Conservation (phyloP, 2,888 invertebrate species). For the Athetis lepigone region DNA sequence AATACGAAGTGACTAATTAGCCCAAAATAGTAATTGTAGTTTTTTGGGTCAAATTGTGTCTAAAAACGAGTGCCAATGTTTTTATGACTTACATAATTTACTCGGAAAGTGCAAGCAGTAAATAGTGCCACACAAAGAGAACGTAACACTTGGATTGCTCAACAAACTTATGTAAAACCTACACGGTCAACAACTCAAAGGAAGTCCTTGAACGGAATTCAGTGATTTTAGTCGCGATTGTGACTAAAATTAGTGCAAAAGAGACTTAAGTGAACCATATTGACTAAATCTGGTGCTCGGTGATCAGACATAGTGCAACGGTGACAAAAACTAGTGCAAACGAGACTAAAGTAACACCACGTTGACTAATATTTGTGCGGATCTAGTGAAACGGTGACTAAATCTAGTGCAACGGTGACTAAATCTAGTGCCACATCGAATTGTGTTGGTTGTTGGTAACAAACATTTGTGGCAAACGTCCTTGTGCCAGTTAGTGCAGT, state of each 20-base stretch:
- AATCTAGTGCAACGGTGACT: slow-evolving; percentile 3
- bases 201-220: slow-evolving; percentile 8
- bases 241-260: background rate
- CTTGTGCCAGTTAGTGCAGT: slow-evolving; percentile 61
- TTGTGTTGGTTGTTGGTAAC: slow-evolving; percentile 29
- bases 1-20: slow-evolving; percentile 11
- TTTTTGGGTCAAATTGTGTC: slow-evolving; percentile 1
- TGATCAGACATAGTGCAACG: background rate
- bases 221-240: slow-evolving; percentile 1
- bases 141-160: slow-evolving; percentile 12
- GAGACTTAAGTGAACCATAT: background rate
- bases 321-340: too few relatives aligned
- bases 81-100: slow-evolving; percentile 26
- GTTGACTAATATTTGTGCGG: too few relatives aligned
- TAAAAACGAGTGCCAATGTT: slow-evolving; percentile 8
- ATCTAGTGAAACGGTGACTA: too few relatives aligned
- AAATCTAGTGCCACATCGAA: slow-evolving; percentile 23
- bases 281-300: background rate
- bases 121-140: slow-evolving; percentile 6
- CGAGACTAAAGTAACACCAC: too few relatives aligned
- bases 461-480: slow-evolving; percentile 40
- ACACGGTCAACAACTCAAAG: slow-evolving; percentile 7
- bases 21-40: slow-evolving; percentile 15
- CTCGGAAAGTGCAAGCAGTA: slow-evolving; percentile 20
- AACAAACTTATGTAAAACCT: slow-evolving; percentile 29